Evolutionary conservation across 1,140 invertebrate species (phyloP).

Genomic region (Conus betulinus): DNA sequence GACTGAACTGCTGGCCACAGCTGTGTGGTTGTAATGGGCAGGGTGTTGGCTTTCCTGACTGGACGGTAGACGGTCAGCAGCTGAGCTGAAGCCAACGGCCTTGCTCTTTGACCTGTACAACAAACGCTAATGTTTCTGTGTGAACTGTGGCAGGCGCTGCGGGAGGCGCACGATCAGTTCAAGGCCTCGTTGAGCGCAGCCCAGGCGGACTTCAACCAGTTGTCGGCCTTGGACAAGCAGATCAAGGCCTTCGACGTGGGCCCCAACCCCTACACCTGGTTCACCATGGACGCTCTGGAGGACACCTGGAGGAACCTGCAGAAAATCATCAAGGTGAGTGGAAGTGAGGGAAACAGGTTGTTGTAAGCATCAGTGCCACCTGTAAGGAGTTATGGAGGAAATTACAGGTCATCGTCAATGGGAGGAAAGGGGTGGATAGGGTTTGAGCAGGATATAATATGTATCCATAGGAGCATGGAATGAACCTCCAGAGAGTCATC

Average conservation of each 20-base stretch:
- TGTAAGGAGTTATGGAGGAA: too few species aligned
- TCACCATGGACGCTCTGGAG: constrained; percentile 99
- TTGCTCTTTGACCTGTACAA: too few species aligned
- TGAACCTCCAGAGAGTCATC: constrained; percentile 95
- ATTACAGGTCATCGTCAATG: too few species aligned
- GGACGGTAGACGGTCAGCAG: too few species aligned
- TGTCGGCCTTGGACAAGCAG: constrained; percentile 96
- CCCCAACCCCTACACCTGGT: constrained; percentile 99
- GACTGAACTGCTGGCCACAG: too few species aligned
- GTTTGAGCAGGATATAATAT: constrained; percentile 87
- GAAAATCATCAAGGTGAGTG: constrained; percentile 90
- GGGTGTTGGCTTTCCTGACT: too few species aligned
- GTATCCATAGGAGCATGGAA: constrained; percentile 77
- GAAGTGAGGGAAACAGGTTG: too few species aligned
- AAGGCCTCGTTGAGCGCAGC: constrained; percentile 94
- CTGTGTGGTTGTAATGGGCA: too few species aligned
- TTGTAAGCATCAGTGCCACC: too few species aligned
- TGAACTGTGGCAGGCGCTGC: constrained; percentile 82
- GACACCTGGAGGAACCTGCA: constrained; percentile 99
- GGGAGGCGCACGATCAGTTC: constrained; percentile 98
- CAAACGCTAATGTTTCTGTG: neutral
- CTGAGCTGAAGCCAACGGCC: too few species aligned
- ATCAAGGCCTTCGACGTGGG: constrained; percentile 99
- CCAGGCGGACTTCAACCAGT: constrained; percentile 96
- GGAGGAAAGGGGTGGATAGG: too few species aligned